Evolutionary conservation across 2,888 invertebrate species (phyloP).

Genomic region (Punctoribates punctum): DNA sequence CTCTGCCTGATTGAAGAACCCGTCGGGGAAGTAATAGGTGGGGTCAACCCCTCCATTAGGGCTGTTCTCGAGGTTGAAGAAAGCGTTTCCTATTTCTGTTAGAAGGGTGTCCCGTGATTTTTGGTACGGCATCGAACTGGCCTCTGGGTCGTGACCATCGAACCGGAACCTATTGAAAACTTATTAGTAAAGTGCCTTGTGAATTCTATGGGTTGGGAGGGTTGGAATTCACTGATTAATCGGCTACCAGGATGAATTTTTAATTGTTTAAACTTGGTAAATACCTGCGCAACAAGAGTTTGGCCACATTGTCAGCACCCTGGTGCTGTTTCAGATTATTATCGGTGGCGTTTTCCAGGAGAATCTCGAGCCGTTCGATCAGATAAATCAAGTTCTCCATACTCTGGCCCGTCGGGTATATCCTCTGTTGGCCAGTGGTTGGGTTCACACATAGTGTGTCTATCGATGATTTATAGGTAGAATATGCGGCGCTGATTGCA

Average conservation of each 20-base stretch:
- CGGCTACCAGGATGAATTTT: too few relatives aligned
- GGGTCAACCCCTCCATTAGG: neutral
- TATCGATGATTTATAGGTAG: neutral
- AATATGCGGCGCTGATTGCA: neutral
- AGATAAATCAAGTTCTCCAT: slow-evolving; percentile 42
- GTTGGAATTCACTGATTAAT: too few relatives aligned
- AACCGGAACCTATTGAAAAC: slow-evolving; percentile 33
- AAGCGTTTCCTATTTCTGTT: neutral
- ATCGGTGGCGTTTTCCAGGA: slow-evolving; percentile 5
- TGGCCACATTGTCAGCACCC: slow-evolving; percentile 37
- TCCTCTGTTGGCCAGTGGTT: neutral
- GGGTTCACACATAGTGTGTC: neutral
- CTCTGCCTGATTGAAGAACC: slow-evolving; percentile 40
- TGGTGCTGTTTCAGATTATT: neutral
- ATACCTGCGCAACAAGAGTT: slow-evolving; percentile 36
- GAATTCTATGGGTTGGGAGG: too few relatives aligned
- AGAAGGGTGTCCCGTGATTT: too few relatives aligned
- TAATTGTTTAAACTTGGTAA: too few relatives aligned
- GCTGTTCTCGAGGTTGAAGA: neutral
- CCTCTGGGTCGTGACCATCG: neutral
- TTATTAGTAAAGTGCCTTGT: too few relatives aligned
- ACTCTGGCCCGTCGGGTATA: slow-evolving; percentile 28
- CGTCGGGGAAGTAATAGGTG: slow-evolving; percentile 37
- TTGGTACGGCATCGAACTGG: too few relatives aligned
- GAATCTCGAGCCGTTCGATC: slow-evolving; percentile 38